Evolutionary conservation across 2,113 vertebrate species (phyloP).

Genomic region (Corythornis madagascariensis): DNA sequence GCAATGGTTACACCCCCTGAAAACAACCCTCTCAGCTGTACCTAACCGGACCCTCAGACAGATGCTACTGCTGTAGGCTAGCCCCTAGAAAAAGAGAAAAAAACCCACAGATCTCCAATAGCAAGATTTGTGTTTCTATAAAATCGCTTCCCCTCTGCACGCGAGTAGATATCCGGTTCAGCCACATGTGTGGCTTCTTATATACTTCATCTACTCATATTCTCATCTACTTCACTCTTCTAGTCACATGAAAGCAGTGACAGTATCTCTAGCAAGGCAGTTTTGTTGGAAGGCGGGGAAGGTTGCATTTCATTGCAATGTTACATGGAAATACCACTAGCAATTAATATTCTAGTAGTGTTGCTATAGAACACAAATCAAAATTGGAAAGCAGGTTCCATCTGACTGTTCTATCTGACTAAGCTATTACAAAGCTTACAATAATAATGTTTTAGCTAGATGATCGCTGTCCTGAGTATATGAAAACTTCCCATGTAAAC

Average conservation of each 20-base stretch:
- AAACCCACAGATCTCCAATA: no score
- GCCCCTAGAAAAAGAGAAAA: no score
- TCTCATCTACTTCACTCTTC: neutral
- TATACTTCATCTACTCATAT: neutral
- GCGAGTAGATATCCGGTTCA: no score
- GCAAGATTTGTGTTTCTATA: no score
- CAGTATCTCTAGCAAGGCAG: neutral
- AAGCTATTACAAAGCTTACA: neutral
- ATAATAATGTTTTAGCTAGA: conserved; percentile 9
- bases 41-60: no score
- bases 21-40: no score
- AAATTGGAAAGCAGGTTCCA: neutral
- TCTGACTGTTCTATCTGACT: neutral
- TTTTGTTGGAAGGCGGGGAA: neutral
- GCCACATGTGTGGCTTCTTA: no score
- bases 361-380: neutral
- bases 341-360: neutral
- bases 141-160: no score
- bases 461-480: neutral
- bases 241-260: neutral
- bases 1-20: no score
- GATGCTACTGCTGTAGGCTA: no score
- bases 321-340: neutral
- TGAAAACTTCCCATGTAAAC: conserved; percentile 47
- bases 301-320: neutral